Evolutionary conservation across 2,113 vertebrate species (phyloP).

Genomic region (Zootoca vivipara): DNA sequence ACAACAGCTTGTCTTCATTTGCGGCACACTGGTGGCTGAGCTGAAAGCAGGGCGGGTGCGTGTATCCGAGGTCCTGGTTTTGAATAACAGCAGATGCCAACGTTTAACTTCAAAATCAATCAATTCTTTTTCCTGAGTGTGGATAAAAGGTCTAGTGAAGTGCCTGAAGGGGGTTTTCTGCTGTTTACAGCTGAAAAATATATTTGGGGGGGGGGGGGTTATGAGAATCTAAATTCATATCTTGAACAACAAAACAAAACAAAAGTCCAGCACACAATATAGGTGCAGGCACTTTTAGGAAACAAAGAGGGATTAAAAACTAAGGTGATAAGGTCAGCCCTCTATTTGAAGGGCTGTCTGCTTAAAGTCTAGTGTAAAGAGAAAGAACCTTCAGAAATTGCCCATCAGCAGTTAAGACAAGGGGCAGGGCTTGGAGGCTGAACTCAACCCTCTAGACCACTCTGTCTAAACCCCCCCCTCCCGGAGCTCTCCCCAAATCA

Average conservation of each 20-base stretch:
- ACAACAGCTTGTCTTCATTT: slow-evolving; percentile 91
- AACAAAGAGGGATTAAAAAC: slow-evolving; percentile 40
- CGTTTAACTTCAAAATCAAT: slow-evolving; percentile 87
- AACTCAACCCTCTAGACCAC: too few relatives aligned
- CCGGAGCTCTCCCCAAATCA: too few relatives aligned
- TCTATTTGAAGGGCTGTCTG: neutral
- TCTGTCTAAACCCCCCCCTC: too few relatives aligned
- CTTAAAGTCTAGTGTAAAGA: too few relatives aligned
- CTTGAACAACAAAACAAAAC: neutral
- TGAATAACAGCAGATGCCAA: slow-evolving; percentile 89
- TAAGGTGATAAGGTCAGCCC: neutral
- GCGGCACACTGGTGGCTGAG: slow-evolving; percentile 79
- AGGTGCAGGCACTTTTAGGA: slow-evolving; percentile 23
- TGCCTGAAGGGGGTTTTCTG: slow-evolving; percentile 78
- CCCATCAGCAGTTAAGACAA: too few relatives aligned
- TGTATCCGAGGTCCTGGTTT: slow-evolving; percentile 81
- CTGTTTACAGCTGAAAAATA: slow-evolving; percentile 76
- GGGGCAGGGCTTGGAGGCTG: too few relatives aligned
- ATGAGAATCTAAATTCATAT: slow-evolving; percentile 60
- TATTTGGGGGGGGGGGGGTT: neutral
- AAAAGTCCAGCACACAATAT: slow-evolving; percentile 65
- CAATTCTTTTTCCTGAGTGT: slow-evolving; percentile 80
- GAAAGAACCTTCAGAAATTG: too few relatives aligned
- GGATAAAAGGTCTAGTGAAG: slow-evolving; percentile 83
- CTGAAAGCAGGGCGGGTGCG: slow-evolving; percentile 75